Percentiles rank a stretch among this genome's conserved stretches.
Evolutionary conservation across 2,797 vertebrate species (phyloP).

Genomic region (Geotrypetes seraphini): DNA sequence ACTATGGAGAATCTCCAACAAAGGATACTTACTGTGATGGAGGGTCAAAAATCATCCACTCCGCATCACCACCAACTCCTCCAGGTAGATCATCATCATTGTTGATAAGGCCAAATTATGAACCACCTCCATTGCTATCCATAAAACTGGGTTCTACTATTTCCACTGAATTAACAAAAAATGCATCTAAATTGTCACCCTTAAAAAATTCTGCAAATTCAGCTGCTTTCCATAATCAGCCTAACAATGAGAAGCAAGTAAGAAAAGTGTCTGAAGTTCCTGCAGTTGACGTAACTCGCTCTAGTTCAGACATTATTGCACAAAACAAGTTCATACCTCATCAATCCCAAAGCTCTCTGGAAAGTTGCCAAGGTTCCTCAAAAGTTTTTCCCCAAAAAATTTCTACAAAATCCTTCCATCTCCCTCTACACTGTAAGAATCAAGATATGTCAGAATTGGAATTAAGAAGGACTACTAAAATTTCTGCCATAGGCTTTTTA

Average conservation of each 20-base stretch:
- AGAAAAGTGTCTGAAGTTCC: constrained; percentile 55
- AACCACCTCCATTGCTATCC: constrained; percentile 45
- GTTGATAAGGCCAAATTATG: constrained; percentile 65
- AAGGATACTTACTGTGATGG: constrained; percentile 62
- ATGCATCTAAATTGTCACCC: constrained; percentile 15
- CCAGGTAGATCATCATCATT: constrained; percentile 76
- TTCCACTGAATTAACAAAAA: constrained; percentile 41
- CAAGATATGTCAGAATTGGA: constrained; percentile 38
- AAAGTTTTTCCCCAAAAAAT: constrained; percentile 60
- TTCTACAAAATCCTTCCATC: constrained; percentile 56
- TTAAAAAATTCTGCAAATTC: constrained; percentile 44
- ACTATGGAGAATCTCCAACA: constrained; percentile 56
- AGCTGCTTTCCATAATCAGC: constrained; percentile 44
- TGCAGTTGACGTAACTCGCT: constrained; percentile 54
- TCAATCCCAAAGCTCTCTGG: constrained; percentile 44
- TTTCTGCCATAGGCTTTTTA: constrained; percentile 39
- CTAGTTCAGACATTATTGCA: constrained; percentile 35
- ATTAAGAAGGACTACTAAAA: constrained; percentile 52
- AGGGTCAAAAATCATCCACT: constrained; percentile 47
- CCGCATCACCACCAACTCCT: constrained; percentile 66
- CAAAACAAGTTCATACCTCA: constrained; percentile 39
- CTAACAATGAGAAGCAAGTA: constrained; percentile 53
- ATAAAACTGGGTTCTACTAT: constrained; percentile 44
- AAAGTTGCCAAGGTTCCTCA: constrained; percentile 40
- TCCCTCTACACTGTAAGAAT: constrained; percentile 50